Conservation (phyloP, 2,888 invertebrate genomes). For the Campoplex capitator region DNA sequence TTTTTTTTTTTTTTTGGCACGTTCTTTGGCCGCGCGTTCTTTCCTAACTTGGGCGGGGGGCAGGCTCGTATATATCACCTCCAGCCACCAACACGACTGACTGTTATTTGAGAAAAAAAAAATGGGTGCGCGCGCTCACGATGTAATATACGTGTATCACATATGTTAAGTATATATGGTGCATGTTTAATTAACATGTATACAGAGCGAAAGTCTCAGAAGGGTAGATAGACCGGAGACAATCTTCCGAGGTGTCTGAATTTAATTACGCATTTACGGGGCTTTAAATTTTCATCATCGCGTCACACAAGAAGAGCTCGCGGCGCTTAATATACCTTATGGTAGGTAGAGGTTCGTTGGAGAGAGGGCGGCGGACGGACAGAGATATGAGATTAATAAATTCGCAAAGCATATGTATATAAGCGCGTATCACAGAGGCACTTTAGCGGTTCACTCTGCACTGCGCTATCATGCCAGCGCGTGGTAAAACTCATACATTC, state of each 20-base stretch:
- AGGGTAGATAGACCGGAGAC: slow-evolving; percentile 29
- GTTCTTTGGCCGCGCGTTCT: not conserved
- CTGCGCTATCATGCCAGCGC: not conserved
- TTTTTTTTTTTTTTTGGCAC: not conserved
- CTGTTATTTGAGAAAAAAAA: slow-evolving; percentile 44
- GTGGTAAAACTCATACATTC: slow-evolving; percentile 8
- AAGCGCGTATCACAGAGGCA: not conserved
- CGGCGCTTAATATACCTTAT: slow-evolving; percentile 39
- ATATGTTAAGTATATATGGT: not conserved
- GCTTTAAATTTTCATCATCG: slow-evolving; percentile 66
- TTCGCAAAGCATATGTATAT: slow-evolving; percentile 47
- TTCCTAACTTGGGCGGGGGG: too few relatives aligned
- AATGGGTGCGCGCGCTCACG: slow-evolving; percentile 14
- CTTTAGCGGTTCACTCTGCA: slow-evolving; percentile 11
- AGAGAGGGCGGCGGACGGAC: slow-evolving; percentile 16
- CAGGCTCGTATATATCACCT: too few relatives aligned
- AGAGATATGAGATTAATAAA: slow-evolving; percentile 67
- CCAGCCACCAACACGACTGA: not conserved
- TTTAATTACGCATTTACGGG: slow-evolving; percentile 71
- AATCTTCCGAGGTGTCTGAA: slow-evolving; percentile 61
- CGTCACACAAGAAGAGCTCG: slow-evolving; percentile 14
- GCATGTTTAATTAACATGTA: slow-evolving; percentile 1
- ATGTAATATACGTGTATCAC: not conserved
- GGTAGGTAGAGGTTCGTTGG: slow-evolving; percentile 11
- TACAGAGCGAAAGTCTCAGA: not conserved